Evolutionary conservation across 2,113 vertebrate genomes (phyloP).

Genomic region (Silurus asotus): DNA sequence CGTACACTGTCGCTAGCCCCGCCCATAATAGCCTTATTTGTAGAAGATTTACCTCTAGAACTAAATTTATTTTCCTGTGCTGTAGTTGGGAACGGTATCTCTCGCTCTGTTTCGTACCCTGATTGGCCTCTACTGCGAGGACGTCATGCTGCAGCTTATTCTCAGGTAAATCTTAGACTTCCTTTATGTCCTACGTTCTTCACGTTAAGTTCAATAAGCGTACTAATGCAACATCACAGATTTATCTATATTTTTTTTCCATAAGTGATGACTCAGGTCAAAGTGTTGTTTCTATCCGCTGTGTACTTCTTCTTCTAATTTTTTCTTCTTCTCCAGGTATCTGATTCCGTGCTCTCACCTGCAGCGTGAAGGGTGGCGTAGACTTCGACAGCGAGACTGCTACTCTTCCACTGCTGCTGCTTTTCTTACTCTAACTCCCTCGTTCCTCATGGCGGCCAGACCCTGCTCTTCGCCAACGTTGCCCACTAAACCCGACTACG

Average conservation of each 20-base stretch:
- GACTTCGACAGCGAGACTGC: slow-evolving; percentile 82
- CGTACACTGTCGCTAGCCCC: not conserved
- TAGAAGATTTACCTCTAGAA: not conserved
- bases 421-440: slow-evolving; percentile 83
- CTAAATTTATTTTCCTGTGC: not conserved
- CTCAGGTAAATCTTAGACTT: slow-evolving; percentile 78
- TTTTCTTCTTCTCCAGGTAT: slow-evolving; percentile 73
- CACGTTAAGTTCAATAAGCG: not conserved
- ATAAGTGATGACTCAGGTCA: not conserved
- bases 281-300: not conserved
- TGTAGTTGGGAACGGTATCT: slow-evolving; percentile 90
- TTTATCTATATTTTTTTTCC: not conserved
- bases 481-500: slow-evolving; percentile 71
- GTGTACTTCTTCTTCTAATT: not conserved
- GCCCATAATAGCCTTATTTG: not conserved
- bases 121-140: slow-evolving; percentile 93
- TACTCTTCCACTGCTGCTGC: slow-evolving; percentile 84
- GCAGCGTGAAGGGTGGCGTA: slow-evolving; percentile 76
- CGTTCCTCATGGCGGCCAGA: slow-evolving; percentile 79
- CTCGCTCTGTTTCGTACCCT: slow-evolving; percentile 92
- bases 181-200: not conserved
- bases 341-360: slow-evolving; percentile 88
- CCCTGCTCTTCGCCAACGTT: slow-evolving; percentile 65
- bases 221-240: not conserved
- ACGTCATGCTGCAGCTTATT: slow-evolving; percentile 93